These are phyloP conservation scores for Pachyrhynchus sulphureomaculatus DNA, from an alignment of 1,140 invertebrate species.

Conservation along the genomic window DNA sequence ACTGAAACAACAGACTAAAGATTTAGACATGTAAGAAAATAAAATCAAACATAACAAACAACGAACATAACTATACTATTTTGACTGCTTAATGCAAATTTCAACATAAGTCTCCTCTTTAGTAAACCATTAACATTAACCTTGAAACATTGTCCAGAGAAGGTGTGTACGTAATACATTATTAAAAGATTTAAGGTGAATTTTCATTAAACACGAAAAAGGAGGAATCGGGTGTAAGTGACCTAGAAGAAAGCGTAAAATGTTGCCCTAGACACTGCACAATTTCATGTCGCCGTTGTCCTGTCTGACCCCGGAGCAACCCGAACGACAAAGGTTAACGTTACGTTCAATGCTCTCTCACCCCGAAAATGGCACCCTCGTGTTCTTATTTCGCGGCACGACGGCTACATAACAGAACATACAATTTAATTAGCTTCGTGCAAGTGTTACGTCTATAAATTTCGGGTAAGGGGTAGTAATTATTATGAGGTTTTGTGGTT, in stretches of 20 bases:
- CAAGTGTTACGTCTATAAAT: slow-evolving; percentile 27
- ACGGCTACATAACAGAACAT: slow-evolving; percentile 23
- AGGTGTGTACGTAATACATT: not conserved
- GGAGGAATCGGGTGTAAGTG: slow-evolving; percentile 25
- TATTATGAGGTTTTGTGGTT: not conserved
- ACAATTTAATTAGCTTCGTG: slow-evolving; percentile 29
- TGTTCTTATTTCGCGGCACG: slow-evolving; percentile 19
- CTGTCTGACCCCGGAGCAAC: slow-evolving; percentile 19
- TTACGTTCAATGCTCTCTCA: slow-evolving; percentile 33
- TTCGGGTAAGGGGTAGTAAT: slow-evolving; percentile 11
- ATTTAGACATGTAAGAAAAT: no score
- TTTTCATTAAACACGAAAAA: slow-evolving; percentile 25
- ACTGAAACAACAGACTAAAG: no score
- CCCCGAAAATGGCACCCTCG: slow-evolving; percentile 32
- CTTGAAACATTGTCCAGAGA: not conserved
- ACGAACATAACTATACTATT: no score
- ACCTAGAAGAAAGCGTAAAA: slow-evolving; percentile 33
- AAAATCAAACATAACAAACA: no score
- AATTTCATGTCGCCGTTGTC: slow-evolving; percentile 26
- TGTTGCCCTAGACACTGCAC: slow-evolving; percentile 33
- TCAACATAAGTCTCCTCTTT: no score
- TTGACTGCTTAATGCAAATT: no score
- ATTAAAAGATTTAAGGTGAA: slow-evolving; percentile 11
- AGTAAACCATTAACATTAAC: no score
- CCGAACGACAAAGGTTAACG: slow-evolving; percentile 32